phyloP scores from a whole-genome alignment of 92 coral and sea anemone species.

The Porites evermanni region DNA sequence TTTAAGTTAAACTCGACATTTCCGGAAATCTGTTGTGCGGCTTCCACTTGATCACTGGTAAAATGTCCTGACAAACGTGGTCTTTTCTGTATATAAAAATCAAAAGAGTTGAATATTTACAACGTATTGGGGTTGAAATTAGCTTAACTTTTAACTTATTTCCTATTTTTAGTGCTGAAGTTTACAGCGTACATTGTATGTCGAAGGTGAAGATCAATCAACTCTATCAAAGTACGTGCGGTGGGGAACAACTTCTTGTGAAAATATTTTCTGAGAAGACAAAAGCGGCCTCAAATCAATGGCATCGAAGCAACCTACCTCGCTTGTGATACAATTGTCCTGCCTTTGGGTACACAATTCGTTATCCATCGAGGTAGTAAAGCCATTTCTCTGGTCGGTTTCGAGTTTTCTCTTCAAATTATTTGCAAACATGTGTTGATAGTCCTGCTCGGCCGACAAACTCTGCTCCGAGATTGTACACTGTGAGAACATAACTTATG shows the following conservation, averaged over 20 bases:
- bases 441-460: slow-evolving; percentile 1
- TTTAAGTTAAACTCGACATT: neutral
- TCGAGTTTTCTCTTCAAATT: slow-evolving; percentile 48
- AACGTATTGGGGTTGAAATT: neutral
- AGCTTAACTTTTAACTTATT: neutral
- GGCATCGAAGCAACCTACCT: slow-evolving; percentile 4
- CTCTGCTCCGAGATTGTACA: slow-evolving; percentile 11
- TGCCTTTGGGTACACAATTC: slow-evolving; percentile 1
- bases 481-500: neutral
- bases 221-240: too few species aligned
- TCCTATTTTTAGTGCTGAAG: too few species aligned
- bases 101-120: neutral
- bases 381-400: neutral
- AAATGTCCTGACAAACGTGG: slow-evolving; percentile 6
- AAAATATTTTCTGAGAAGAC: neutral
- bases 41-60: neutral
- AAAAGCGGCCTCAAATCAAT: too few species aligned
- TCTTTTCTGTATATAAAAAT: slow-evolving; percentile 24
- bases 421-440: neutral
- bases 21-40: neutral
- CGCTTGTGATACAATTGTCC: neutral
- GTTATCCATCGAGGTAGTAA: neutral
- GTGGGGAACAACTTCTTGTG: neutral
- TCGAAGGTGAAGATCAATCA: too few species aligned
- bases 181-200: too few species aligned